Conservation (phyloP, 2,888 invertebrate species). For the Sipha maydis region DNA sequence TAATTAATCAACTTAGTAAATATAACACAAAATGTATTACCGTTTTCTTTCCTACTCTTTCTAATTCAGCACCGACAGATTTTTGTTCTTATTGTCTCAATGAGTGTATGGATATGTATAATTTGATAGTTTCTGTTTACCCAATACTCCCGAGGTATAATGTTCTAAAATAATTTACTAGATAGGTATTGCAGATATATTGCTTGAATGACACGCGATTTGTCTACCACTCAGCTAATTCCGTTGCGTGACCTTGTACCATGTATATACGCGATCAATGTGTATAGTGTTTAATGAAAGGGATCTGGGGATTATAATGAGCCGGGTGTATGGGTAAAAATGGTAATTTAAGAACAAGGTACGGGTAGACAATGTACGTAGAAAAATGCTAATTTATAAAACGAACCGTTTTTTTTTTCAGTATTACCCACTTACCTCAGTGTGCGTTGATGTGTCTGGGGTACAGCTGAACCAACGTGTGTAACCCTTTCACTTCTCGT, state of each 20-base stretch:
- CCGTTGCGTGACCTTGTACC: neutral
- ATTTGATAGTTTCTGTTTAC: neutral
- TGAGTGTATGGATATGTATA: no score
- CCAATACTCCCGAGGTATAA: neutral
- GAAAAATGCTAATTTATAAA: conserved; percentile 62
- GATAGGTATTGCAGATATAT: neutral
- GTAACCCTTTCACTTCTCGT: conserved; percentile 54
- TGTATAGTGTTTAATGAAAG: conserved; percentile 52
- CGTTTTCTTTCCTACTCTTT: no score
- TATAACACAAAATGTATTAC: no score
- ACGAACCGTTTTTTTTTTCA: conserved; percentile 49
- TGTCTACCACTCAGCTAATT: conserved; percentile 33
- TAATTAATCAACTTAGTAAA: no score
- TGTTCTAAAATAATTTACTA: neutral
- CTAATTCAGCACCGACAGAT: no score
- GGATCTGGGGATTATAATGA: conserved; percentile 59
- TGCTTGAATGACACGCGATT: conserved; percentile 36
- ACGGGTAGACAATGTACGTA: conserved; percentile 52
- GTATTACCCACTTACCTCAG: conserved; percentile 50
- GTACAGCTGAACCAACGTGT: conserved; percentile 59
- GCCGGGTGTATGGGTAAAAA: conserved; percentile 58
- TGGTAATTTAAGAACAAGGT: conserved; percentile 59
- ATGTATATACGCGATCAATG: neutral
- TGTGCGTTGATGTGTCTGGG: conserved; percentile 17
- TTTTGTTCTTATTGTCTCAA: no score